Evolutionary conservation across 2,888 invertebrate species (phyloP), one percentile per base, ranked within the genome.

Genomic region (Parasteatoda lunata): DNA sequence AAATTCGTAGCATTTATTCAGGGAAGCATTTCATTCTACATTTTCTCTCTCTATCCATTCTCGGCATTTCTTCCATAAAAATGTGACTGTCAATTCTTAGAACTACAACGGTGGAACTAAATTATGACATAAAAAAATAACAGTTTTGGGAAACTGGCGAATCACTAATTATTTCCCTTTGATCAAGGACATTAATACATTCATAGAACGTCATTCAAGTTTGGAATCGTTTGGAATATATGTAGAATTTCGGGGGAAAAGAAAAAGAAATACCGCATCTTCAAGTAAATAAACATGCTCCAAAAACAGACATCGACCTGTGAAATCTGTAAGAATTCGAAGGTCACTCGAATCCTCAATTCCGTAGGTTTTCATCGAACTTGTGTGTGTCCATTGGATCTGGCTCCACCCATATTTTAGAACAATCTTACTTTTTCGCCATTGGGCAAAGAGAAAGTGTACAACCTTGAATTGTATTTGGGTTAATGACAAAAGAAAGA

Each of bases 401-500:
- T 52, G 66, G 75, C 85, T 71, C 80, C 85, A 85, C 85, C 85
- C 85, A 52, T 48, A 11, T 66, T 75, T 66, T 59, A 59, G 72
- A 47, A 81, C n/a, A 75, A 70, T 83, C 83, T 59, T 54, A 13
- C 52, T 54, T 76, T 69, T 65, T 69, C 47, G 54, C 65, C 30
- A 77, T 66, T 72, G 69, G 75, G 68, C 48, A 11, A 71, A 73
- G 75, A 54, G 80, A 77, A 77, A 71, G 77, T 76, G 85, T 48
- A n/a, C 52, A 54, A 77, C 85, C 85, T 85, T 85, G 85, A 64
- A 13, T 52, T 65, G 47, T 65, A 85, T 85, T 54, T 80, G 64
- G 85, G 85, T 85, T 85, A 85, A 85, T 85, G 80, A 77, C 85
- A 85, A 84, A 84, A 77, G 77, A 80, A 85, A 85, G 76, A 77